A percentile compares a stretch with the other conserved stretches of the same genome.
Conservation (phyloP, 2,888 invertebrate species). For the Eupeodes latifasciatus region DNA sequence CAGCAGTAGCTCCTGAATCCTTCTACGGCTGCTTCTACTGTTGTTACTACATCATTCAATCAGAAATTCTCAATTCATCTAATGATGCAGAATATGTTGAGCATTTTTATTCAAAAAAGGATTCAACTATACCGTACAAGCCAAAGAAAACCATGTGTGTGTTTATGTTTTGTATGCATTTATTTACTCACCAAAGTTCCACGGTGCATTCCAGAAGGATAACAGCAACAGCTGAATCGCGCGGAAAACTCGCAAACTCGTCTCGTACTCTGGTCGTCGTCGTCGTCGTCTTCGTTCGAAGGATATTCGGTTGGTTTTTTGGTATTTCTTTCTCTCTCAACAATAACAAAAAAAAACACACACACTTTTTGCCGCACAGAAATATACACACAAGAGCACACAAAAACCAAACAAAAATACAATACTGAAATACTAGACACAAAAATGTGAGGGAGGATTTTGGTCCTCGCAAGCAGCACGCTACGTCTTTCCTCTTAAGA, state of each 20-base stretch:
- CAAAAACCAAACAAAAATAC: conserved; percentile 24
- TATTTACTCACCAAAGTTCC: conserved; percentile 69
- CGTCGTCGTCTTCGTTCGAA: not conserved
- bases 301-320: conserved; percentile 24
- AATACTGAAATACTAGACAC: conserved; percentile 52
- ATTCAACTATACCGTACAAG: conserved; percentile 29
- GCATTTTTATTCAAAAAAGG: conserved; percentile 61
- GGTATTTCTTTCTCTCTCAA: not conserved
- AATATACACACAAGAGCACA: conserved; percentile 43
- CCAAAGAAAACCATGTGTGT: conserved; percentile 17
- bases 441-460: conserved; percentile 48
- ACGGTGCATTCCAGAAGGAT: conserved; percentile 54
- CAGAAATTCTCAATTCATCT: conserved; percentile 70
- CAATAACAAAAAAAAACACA: conserved; percentile 4
- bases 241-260: conserved; percentile 11
- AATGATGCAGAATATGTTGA: conserved; percentile 71
- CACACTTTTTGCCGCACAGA: conserved; percentile 31
- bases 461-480: conserved; percentile 9
- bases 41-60: conserved; percentile 56
- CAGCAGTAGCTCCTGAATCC: too few species aligned
- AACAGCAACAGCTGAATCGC: conserved; percentile 72
- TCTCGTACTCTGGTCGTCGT: not conserved
- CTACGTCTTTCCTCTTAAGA: conserved; percentile 10
- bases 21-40: not conserved
- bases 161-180: not conserved